Evolutionary conservation across 2,113 vertebrate species (phyloP), one percentile per base, ranked within the genome.

Genomic region (Okapia johnstoni): DNA sequence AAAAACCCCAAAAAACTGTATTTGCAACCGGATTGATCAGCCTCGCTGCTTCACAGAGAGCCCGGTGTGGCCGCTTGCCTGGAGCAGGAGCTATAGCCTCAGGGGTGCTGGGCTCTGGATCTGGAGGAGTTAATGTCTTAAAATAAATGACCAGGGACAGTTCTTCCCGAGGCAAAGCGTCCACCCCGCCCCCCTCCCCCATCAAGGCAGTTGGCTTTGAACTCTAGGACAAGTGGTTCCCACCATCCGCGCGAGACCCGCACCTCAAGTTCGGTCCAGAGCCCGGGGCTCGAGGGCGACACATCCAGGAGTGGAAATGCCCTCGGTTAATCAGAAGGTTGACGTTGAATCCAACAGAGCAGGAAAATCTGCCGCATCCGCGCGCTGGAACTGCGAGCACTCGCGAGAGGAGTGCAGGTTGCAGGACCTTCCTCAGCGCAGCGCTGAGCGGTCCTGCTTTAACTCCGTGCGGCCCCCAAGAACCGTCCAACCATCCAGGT

Each of bases 111-210:
- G 5, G 23, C 50, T n/a, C 70, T 33, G 84, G 5, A 9, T 46
- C 70, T 43, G 84, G 3, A 14, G 43, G 55, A 52, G 21, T n/a
- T 26, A 46, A 3, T 3, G 14, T 83, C 36, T 95, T 76, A 40
- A 92, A 85, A 96, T 52, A 83, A 52, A 84, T 2, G 61, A 80
- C 15, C 21, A 12, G 17, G 73, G n/a, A 46, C 26, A 13, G 55
- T n/a, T 40, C 30, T 77, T 26, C 77, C 54, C 12, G 6, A 79
- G 50, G 46, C 63, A 46, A 48, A 73, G 2, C 16, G 28, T 33
- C 1, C 52, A 54, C n/a, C 52, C n/a, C 13, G 3, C 7, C n/a
- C 5, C 1, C 70, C 25, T 0, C 14, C 15, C 25, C 5, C 3
- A 2, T 1, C 33, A 2, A 23, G 15, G 79, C 55, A 17, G 15